Evolutionary conservation across 1,140 invertebrate genomes (phyloP).

Genomic region (Oreohelix idahoensis): DNA sequence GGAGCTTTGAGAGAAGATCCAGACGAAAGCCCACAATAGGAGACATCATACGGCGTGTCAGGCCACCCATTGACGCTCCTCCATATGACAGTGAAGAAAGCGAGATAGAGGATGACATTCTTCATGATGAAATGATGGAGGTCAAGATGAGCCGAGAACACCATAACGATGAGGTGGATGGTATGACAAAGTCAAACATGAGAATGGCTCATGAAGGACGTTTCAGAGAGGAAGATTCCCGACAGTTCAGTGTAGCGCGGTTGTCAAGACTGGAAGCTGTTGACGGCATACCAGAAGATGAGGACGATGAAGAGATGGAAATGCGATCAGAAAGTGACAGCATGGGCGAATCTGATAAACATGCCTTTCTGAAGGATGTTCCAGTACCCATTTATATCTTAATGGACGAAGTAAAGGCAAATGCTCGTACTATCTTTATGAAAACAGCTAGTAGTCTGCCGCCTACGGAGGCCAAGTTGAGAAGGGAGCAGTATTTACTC

Average conservation of each 20-base stretch:
- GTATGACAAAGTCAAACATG: slow-evolving; percentile 41
- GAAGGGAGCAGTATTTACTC: slow-evolving; percentile 30
- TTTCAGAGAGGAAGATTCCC: background rate
- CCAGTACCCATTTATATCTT: slow-evolving; percentile 22
- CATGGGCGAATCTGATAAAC: background rate
- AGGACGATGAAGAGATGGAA: slow-evolving; percentile 43
- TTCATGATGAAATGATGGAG: slow-evolving; percentile 51
- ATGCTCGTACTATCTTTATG: slow-evolving; percentile 28
- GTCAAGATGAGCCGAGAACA: slow-evolving; percentile 35
- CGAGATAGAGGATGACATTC: slow-evolving; percentile 53
- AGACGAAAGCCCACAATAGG: slow-evolving; percentile 65
- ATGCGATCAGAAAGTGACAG: slow-evolving; percentile 26
- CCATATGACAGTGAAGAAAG: slow-evolving; percentile 58
- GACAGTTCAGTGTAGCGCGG: background rate
- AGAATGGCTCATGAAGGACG: slow-evolving; percentile 7
- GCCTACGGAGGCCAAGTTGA: slow-evolving; percentile 11
- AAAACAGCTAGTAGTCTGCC: slow-evolving; percentile 15
- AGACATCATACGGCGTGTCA: slow-evolving; percentile 66
- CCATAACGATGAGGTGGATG: slow-evolving; percentile 62
- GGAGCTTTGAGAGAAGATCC: slow-evolving; percentile 51
- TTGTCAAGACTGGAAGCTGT: slow-evolving; percentile 23
- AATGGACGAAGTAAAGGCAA: slow-evolving; percentile 31
- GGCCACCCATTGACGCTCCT: slow-evolving; percentile 50
- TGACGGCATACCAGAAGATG: slow-evolving; percentile 36
- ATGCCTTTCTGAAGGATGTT: slow-evolving; percentile 29